These are phyloP conservation scores for Actinopyga echinites DNA, from an alignment of 53 echinoderm and acorn worm genomes.

Conservation along the genomic window DNA sequence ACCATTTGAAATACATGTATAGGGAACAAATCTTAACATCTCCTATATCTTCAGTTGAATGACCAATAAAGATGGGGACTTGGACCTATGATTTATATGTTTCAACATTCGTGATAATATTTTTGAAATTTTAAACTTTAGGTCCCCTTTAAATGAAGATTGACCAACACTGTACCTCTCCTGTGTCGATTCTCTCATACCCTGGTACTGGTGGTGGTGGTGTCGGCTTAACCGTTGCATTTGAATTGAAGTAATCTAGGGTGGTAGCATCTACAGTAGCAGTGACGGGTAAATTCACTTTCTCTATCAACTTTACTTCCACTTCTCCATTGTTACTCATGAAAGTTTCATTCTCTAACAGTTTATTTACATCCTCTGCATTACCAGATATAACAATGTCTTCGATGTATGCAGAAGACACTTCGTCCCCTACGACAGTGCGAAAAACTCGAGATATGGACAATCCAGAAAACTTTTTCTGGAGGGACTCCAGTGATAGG, in stretches of 20 bases:
- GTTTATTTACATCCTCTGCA: constrained; percentile 18
- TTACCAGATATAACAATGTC: constrained; percentile 30
- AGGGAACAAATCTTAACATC: too few species aligned
- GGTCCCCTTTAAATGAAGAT: too few species aligned
- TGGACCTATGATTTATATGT: too few species aligned
- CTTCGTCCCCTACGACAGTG: constrained; percentile 11
- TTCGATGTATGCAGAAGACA: neutral
- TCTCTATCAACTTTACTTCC: neutral
- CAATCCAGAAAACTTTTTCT: constrained; percentile 16
- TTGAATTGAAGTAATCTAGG: neutral
- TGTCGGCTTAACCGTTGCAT: constrained; percentile 52
- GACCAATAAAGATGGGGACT: too few species aligned
- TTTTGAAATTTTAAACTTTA: too few species aligned
- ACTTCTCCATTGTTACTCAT: neutral
- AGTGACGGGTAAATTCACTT: constrained; percentile 21
- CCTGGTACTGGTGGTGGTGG: constrained; percentile 82
- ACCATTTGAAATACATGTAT: too few species aligned
- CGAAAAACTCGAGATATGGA: constrained; percentile 32
- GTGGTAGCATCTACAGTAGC: constrained; percentile 26
- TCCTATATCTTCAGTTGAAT: too few species aligned
- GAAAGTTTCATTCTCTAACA: neutral
- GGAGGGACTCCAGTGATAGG: constrained; percentile 25
- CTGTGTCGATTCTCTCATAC: constrained; percentile 66
- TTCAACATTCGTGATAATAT: neutral
- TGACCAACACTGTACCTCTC: constrained; percentile 46